phyloP scores from a whole-genome alignment of 1,140 invertebrate species.

The Brachionus asplanchnoidis region DNA sequence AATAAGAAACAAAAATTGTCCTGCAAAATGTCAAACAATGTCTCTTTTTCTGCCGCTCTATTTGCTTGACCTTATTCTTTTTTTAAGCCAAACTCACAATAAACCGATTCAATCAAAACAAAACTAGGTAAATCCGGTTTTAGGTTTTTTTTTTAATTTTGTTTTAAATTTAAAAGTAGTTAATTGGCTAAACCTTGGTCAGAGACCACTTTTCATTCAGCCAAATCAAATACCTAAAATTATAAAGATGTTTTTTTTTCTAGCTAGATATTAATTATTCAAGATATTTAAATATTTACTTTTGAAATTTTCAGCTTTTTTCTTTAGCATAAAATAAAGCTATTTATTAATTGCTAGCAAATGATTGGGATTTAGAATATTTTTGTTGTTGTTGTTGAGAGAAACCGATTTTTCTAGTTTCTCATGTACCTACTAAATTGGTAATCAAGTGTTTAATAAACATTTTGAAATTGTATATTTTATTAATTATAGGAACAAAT shows the following conservation, averaged over 20 bases:
- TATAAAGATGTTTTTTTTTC: not conserved
- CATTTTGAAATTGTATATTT: not conserved
- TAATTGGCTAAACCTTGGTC: not conserved
- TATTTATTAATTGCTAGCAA: not conserved
- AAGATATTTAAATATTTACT: constrained; percentile 5
- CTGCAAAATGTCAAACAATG: not conserved
- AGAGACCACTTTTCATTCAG: not conserved
- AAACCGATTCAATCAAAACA: not conserved
- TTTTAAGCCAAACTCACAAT: not conserved
- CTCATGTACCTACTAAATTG: not conserved
- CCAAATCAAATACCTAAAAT: not conserved
- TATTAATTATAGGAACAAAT: not conserved
- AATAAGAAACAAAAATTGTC: not conserved
- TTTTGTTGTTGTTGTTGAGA: not conserved
- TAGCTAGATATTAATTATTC: not conserved
- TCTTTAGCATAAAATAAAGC: not conserved
- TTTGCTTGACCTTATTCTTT: constrained; percentile 11
- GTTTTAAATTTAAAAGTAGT: not conserved
- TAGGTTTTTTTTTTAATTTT: not conserved
- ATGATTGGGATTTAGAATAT: not conserved
- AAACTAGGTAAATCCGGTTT: constrained; percentile 31
- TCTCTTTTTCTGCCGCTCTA: not conserved
- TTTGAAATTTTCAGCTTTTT: not conserved
- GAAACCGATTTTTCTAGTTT: not conserved
- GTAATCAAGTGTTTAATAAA: not conserved